Evolutionary conservation across 2,113 vertebrate genomes (phyloP).

Genomic region (Atlantisia rogersi): DNA sequence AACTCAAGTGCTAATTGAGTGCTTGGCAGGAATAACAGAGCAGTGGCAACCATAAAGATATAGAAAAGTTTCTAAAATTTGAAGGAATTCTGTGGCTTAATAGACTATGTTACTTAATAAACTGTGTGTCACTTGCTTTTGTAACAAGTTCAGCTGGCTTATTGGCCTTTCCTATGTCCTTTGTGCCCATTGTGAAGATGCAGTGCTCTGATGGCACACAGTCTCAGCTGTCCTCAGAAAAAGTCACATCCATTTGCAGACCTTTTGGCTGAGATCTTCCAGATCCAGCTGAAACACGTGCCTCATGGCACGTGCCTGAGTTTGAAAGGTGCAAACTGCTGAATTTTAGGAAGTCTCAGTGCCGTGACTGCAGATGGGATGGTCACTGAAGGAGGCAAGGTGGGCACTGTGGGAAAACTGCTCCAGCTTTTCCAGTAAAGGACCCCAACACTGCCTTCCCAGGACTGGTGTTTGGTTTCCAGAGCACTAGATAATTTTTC

Average conservation of each 20-base stretch:
- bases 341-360: not conserved
- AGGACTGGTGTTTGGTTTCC: not conserved
- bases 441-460: not conserved
- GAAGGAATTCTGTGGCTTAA: not conserved
- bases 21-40: conserved; percentile 50
- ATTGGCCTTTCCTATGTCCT: not conserved
- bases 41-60: not conserved
- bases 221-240: not conserved
- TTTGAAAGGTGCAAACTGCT: not conserved
- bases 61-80: not conserved
- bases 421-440: not conserved
- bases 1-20: conserved; percentile 67
- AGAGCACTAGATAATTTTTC: not conserved
- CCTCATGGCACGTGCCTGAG: not conserved
- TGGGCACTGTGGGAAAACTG: not conserved
- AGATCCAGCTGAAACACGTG: not conserved
- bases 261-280: not conserved
- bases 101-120: not conserved
- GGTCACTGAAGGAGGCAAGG: not conserved
- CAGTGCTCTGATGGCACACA: not conserved
- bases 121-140: not conserved
- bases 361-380: not conserved
- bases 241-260: not conserved
- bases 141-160: not conserved
- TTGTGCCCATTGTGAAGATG: not conserved